Base-by-base conservation (phyloP, 2,797 vertebrate species). In the Parambassis ranga region DNA sequence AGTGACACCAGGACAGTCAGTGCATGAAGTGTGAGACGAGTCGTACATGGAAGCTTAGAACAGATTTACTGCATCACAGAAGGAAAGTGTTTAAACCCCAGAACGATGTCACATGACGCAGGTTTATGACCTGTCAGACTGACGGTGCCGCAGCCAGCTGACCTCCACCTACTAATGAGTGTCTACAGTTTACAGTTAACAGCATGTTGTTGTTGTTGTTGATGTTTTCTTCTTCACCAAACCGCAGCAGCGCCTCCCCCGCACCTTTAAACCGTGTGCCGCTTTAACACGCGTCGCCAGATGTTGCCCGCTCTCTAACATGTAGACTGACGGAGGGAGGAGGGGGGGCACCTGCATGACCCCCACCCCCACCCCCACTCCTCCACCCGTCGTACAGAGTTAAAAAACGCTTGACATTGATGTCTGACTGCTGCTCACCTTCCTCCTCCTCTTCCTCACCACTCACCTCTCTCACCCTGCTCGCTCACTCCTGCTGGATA, bases 331-430 rank as follows among this genome's bases (percentile, higher is more conserved):
- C 0, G 28, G 10, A 10, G 7, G 26, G 7, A 16, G 23, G 23
- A 19, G 37, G 19, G 32, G 82, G 78, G 4, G 1, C 39, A 69
- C 65, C 62, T 90, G 95, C 95, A 94, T 95, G 94, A 91, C 68
- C 7, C 36, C 32, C 10, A n/a, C 9, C 0, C 14, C n/a, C n/a
- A 65, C 10, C 39, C 24, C 79, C 23, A 35, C 20, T 6, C 10
- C 13, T 26, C 41, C 53, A n/a, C n/a, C n/a, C n/a, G n/a, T 13
- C 15, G 22, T 57, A 46, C 62, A 49, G 42, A 77, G 66, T 86
- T 75, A 89, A 94, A 96, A 89, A 94, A 96, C 94, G 94, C 95
- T 96, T 96, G 94, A 94, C 95, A 95, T 96, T 95, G 95, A 96
- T 86, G 77, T 37, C 87, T 80, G 92, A 91, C 95, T 95, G 92